A percentile compares a stretch with the other conserved stretches of the same genome.
Evolutionary conservation across 2,888 invertebrate species (phyloP).

Genomic region (Cryptops parisi): DNA sequence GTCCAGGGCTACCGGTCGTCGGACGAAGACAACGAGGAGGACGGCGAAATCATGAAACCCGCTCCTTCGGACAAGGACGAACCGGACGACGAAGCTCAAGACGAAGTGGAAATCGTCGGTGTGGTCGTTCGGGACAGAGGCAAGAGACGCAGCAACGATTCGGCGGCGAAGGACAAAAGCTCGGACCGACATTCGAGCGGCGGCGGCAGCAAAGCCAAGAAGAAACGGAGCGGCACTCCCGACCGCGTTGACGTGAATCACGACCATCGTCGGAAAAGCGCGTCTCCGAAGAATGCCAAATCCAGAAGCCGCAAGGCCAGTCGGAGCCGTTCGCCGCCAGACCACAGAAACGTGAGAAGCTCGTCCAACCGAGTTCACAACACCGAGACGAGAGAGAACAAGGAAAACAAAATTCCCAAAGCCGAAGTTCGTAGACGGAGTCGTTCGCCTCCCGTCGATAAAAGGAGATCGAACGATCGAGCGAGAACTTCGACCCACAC

Average conservation of each 20-base stretch:
- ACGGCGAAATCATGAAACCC: background rate
- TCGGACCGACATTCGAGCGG: background rate
- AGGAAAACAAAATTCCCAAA: constrained; percentile 16
- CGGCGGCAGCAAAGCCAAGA: background rate
- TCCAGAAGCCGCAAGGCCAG: background rate
- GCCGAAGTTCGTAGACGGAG: constrained; percentile 12
- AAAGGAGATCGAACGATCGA: constrained; percentile 2
- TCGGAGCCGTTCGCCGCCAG: background rate
- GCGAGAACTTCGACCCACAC: background rate
- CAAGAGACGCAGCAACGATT: background rate
- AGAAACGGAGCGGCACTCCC: background rate
- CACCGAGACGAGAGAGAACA: constrained; percentile 16
- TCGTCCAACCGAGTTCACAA: constrained; percentile 9
- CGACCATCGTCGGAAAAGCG: background rate
- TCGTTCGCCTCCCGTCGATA: constrained; percentile 1
- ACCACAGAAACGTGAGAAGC: background rate
- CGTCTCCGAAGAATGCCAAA: background rate
- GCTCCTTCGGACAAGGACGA: background rate
- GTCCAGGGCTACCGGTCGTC: constrained; percentile 19
- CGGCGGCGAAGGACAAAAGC: background rate
- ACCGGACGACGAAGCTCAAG: background rate
- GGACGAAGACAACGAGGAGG: constrained; percentile 6
- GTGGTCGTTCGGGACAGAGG: background rate
- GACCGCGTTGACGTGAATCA: background rate
- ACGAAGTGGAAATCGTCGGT: no score